These are phyloP conservation scores for Myiopsitta monachus DNA, from an alignment of 2,113 vertebrate genomes.

Conservation along the genomic window DNA sequence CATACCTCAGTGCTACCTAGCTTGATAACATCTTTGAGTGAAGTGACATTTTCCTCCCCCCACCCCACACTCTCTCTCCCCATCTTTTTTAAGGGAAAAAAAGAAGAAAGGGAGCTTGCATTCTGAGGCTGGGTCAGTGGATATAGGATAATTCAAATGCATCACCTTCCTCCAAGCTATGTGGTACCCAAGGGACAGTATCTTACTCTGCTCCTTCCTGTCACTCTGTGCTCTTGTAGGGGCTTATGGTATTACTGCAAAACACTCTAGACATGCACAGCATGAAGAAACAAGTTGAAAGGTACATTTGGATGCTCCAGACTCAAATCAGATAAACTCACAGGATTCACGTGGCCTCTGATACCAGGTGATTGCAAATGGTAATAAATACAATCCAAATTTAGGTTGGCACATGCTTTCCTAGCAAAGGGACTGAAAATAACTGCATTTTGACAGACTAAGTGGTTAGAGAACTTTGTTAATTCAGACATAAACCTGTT, in stretches of 20 bases:
- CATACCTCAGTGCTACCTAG: not conserved
- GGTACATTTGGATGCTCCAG: slow-evolving; percentile 38
- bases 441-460: slow-evolving; percentile 43
- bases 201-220: slow-evolving; percentile 46
- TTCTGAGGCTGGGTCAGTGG: slow-evolving; percentile 48
- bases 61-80: not conserved
- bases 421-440: slow-evolving; percentile 10
- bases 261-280: slow-evolving; percentile 57
- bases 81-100: not conserved
- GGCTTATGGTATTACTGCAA: slow-evolving; percentile 61
- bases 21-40: not conserved
- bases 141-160: slow-evolving; percentile 55
- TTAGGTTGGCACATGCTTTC: slow-evolving; percentile 54
- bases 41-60: not conserved
- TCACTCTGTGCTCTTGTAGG: slow-evolving; percentile 54
- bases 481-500: slow-evolving; percentile 60
- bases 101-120: not conserved
- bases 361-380: slow-evolving; percentile 50
- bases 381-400: slow-evolving; percentile 59
- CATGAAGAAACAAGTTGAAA: slow-evolving; percentile 55
- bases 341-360: slow-evolving; percentile 27
- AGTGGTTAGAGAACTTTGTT: slow-evolving; percentile 56
- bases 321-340: slow-evolving; percentile 67
- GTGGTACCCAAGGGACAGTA: not conserved
- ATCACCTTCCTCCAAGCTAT: slow-evolving; percentile 45